phyloP scores from a whole-genome alignment of 2,113 vertebrate genomes.

The Hemicordylus capensis region DNA sequence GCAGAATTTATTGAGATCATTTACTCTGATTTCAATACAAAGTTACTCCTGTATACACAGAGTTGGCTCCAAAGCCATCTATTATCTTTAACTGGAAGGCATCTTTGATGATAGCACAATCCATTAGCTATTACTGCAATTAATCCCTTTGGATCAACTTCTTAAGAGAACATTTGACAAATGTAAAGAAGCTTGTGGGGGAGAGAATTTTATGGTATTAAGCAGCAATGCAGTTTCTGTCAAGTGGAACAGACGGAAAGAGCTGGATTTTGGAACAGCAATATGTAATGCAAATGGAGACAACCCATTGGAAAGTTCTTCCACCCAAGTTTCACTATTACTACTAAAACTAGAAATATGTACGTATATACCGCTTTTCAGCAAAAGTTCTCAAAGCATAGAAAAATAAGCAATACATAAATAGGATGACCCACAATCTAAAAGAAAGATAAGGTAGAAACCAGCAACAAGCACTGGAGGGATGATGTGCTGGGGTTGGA shows the following conservation, averaged over 20 bases:
- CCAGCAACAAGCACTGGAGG: no score
- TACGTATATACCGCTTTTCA: no score
- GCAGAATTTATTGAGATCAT: constrained; percentile 64
- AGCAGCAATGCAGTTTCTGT: constrained; percentile 43
- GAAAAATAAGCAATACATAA: no score
- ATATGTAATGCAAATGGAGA: constrained; percentile 9
- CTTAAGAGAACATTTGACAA: constrained; percentile 34
- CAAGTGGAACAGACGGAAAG: constrained; percentile 24
- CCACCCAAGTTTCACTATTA: neutral
- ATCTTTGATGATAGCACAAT: constrained; percentile 42
- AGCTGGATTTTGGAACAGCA: constrained; percentile 14
- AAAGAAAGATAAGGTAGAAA: no score
- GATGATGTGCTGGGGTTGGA: no score
- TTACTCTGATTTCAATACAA: constrained; percentile 59
- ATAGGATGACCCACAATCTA: no score
- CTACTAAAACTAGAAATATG: no score
- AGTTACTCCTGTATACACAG: constrained; percentile 57
- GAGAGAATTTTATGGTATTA: neutral
- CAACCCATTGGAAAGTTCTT: neutral
- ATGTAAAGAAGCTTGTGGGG: constrained; percentile 49
- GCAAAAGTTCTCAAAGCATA: no score
- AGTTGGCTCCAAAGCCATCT: constrained; percentile 42
- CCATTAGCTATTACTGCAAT: constrained; percentile 55
- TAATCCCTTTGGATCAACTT: constrained; percentile 56
- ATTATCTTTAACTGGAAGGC: constrained; percentile 65